These are phyloP conservation scores for Drosophila aff. DNA, from an alignment of 1,140 invertebrate species.

Conservation along the genomic window DNA sequence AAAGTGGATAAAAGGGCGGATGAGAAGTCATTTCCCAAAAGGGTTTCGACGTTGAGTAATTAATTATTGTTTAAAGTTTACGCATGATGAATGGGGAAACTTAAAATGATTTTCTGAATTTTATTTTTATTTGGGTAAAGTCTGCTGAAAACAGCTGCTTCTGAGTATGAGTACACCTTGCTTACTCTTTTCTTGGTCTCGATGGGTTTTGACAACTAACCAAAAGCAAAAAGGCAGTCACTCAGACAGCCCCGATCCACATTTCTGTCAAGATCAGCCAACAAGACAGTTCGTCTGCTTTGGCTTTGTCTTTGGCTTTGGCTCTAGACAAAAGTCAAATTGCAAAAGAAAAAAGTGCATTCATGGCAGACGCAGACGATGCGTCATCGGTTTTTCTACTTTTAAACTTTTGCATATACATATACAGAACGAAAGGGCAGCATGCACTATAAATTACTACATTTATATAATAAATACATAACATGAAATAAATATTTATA, in stretches of 20 bases:
- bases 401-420: conserved; percentile 1
- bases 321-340: conserved; percentile 42
- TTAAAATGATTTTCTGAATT: not conserved
- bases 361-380: conserved; percentile 76
- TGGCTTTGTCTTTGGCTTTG: conserved; percentile 3
- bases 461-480: no score
- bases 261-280: conserved; percentile 22
- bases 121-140: conserved; percentile 27
- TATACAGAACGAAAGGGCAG: not conserved
- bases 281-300: conserved; percentile 70
- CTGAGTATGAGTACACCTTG: not conserved
- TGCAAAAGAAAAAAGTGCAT: conserved; percentile 55
- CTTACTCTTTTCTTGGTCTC: not conserved
- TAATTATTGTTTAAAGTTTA: conserved; percentile 21
- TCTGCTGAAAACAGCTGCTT: not conserved
- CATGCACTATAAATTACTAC: no score
- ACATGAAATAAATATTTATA: no score
- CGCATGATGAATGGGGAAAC: not conserved
- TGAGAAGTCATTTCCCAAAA: conserved; percentile 24
- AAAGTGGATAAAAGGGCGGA: conserved; percentile 25
- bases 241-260: conserved; percentile 2
- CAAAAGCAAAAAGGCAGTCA: conserved; percentile 24
- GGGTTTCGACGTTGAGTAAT: conserved; percentile 8
- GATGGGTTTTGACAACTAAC: conserved; percentile 33
- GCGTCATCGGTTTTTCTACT: conserved; percentile 65